phyloP scores from a whole-genome alignment of 1,140 invertebrate genomes.

The Scaptomyza pallida region DNA sequence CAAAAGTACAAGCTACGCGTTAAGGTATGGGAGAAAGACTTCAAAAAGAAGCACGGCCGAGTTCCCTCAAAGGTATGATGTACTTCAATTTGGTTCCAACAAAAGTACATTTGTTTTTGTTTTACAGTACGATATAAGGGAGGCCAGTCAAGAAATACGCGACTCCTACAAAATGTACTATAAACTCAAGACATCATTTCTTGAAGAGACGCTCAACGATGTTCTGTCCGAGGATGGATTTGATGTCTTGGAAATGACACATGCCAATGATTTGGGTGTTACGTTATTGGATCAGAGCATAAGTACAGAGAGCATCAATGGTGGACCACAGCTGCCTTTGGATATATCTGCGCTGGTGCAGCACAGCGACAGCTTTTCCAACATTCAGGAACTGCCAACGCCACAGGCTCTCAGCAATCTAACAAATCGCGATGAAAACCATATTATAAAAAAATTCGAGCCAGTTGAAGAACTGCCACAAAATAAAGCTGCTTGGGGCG shows the following conservation, averaged over 20 bases:
- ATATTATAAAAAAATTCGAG: conserved; percentile 69
- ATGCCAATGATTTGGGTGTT: conserved; percentile 62
- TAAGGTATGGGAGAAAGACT: conserved; percentile 91
- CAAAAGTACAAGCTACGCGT: conserved; percentile 89
- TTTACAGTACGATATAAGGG: conserved; percentile 90
- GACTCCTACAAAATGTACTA: conserved; percentile 93
- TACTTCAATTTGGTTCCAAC: not conserved
- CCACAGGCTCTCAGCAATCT: conserved; percentile 54
- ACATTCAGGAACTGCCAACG: conserved; percentile 33
- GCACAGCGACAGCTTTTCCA: conserved; percentile 41
- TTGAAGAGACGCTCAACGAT: conserved; percentile 88
- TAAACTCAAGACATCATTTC: conserved; percentile 89
- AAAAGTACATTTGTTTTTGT: not conserved
- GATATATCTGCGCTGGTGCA: conserved; percentile 63
- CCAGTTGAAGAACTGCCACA: conserved; percentile 65
- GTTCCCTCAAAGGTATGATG: conserved; percentile 89
- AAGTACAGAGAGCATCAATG: conserved; percentile 49
- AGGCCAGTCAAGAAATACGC: conserved; percentile 88
- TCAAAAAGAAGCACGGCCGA: conserved; percentile 88
- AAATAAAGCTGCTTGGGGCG: conserved; percentile 86
- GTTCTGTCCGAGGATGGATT: conserved; percentile 82
- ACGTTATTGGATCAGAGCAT: conserved; percentile 27
- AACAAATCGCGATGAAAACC: conserved; percentile 59
- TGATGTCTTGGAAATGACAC: conserved; percentile 82
- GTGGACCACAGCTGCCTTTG: conserved; percentile 61